These are phyloP conservation scores for Prochilodus magdalenae DNA, from an alignment of 2,113 vertebrate genomes.

Conservation along the genomic window DNA sequence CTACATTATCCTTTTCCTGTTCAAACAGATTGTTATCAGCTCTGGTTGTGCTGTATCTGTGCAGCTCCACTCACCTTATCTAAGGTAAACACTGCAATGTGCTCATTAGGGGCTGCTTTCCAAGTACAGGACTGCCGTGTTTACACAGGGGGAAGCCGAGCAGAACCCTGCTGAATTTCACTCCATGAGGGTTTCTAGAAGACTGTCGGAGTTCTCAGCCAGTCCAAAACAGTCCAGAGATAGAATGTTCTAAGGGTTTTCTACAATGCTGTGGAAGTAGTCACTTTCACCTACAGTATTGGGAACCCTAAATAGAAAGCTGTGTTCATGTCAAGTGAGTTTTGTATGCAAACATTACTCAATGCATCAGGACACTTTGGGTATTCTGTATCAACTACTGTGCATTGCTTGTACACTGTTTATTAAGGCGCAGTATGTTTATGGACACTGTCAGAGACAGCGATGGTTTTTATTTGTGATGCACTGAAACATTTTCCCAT, in stretches of 20 bases:
- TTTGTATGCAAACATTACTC: too few relatives aligned
- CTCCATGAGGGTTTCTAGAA: not conserved
- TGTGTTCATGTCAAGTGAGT: too few relatives aligned
- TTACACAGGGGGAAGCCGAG: constrained; percentile 71
- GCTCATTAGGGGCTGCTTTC: constrained; percentile 85
- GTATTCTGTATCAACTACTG: not conserved
- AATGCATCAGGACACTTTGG: not conserved
- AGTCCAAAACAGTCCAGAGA: too few relatives aligned
- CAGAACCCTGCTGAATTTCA: constrained; percentile 15
- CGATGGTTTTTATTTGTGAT: too few relatives aligned
- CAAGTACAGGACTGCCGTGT: constrained; percentile 69
- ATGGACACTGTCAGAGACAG: too few relatives aligned
- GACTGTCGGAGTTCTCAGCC: not conserved
- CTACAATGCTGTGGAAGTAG: too few relatives aligned
- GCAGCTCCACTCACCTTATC: constrained; percentile 87
- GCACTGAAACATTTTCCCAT: too few relatives aligned
- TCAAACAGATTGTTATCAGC: constrained; percentile 76
- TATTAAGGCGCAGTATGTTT: too few relatives aligned
- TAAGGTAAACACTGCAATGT: constrained; percentile 92
- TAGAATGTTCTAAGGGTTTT: too few relatives aligned
- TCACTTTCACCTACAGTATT: too few relatives aligned
- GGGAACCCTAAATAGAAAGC: too few relatives aligned
- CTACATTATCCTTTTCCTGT: constrained; percentile 75
- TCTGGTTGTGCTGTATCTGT: constrained; percentile 74
- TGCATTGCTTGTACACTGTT: too few relatives aligned